Conservation (phyloP, 2,797 vertebrate genomes). For the Holocentrus rufus region DNA sequence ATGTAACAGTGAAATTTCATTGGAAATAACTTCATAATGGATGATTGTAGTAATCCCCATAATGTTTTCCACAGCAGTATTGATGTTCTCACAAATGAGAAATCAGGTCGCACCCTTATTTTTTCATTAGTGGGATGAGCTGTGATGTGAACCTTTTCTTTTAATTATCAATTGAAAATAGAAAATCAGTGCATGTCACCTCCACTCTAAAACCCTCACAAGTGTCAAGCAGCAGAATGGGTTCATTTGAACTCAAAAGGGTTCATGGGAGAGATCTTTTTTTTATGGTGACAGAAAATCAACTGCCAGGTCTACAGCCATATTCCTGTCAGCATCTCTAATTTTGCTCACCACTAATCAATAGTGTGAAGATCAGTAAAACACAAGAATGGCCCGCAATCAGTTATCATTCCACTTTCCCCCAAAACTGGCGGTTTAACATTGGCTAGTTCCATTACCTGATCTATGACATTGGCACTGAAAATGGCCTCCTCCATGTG, state of each 20-base stretch:
- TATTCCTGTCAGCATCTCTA: background rate
- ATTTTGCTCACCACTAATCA: background rate
- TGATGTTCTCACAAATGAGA: background rate
- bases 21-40: background rate
- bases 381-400: background rate
- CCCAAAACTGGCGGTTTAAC: background rate
- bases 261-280: background rate
- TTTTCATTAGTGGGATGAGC: background rate
- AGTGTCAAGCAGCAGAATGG: background rate
- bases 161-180: background rate
- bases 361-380: background rate
- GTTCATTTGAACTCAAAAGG: background rate
- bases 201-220: background rate
- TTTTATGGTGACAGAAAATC: background rate
- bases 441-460: slow-evolving; percentile 76
- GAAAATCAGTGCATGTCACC: background rate
- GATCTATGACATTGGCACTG: slow-evolving; percentile 91
- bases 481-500: slow-evolving; percentile 95
- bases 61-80: background rate
- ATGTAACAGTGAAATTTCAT: background rate
- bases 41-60: background rate
- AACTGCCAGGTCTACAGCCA: background rate
- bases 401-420: background rate
- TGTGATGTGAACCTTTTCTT: background rate
- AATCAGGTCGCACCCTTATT: background rate